phyloP scores from a whole-genome alignment of 1,140 invertebrate genomes.

The Microplitis demolitor region DNA sequence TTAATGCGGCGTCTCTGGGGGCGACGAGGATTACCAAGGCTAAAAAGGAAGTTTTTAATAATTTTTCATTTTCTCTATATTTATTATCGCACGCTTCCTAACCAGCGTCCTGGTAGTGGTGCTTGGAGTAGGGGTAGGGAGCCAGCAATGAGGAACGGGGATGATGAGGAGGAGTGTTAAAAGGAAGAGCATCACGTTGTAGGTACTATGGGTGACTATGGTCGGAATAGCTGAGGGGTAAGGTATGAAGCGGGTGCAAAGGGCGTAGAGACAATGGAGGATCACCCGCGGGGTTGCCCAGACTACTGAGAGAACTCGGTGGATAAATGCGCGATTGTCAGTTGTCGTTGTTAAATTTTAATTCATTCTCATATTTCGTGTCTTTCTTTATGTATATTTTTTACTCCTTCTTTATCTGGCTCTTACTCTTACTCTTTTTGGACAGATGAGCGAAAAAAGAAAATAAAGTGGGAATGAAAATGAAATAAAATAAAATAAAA shows the following conservation, averaged over 20 bases:
- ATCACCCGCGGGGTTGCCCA: constrained; percentile 36
- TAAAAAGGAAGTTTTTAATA: constrained; percentile 65
- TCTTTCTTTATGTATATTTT: constrained; percentile 25
- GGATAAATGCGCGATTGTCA: constrained; percentile 51
- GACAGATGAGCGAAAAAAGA: too few relatives aligned
- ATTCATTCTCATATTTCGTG: constrained; percentile 43
- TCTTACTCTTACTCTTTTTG: constrained; percentile 16
- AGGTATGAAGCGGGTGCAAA: constrained; percentile 3
- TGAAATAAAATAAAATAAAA: too few relatives aligned
- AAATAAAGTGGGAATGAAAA: too few relatives aligned
- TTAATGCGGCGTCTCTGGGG: constrained; percentile 61
- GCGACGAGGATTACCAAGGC: constrained; percentile 60
- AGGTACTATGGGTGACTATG: constrained; percentile 6
- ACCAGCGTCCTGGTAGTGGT: constrained; percentile 38
- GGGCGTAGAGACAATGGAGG: constrained; percentile 53
- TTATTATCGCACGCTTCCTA: constrained; percentile 63
- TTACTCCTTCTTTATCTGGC: not conserved
- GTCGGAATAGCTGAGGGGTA: not conserved
- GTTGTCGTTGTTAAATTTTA: constrained; percentile 53
- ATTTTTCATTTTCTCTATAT: constrained; percentile 65
- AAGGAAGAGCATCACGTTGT: not conserved
- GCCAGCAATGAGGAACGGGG: not conserved
- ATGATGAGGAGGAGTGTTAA: constrained; percentile 8
- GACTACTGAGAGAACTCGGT: constrained; percentile 13
- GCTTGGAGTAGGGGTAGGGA: not conserved